Conservation (phyloP, 2,888 invertebrate species). For the Altica lythri region DNA sequence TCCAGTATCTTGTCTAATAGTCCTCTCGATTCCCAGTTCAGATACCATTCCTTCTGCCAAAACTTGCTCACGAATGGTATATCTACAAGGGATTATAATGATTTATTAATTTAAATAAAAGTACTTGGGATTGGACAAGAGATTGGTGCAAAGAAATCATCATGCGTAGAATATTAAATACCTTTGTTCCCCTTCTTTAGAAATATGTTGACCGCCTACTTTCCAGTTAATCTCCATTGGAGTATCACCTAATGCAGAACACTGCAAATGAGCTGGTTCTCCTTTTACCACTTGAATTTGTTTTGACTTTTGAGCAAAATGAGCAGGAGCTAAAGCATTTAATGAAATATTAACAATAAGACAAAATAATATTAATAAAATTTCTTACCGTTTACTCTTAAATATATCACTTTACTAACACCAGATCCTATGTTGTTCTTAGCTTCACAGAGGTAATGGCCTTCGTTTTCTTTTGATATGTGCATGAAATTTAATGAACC, state of each 20-base stretch:
- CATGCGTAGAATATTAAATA: slow-evolving; percentile 1
- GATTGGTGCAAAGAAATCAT: too few species aligned
- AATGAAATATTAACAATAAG: neutral
- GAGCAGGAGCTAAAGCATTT: slow-evolving; percentile 71
- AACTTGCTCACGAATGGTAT: slow-evolving; percentile 76
- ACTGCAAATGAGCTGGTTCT: slow-evolving; percentile 82
- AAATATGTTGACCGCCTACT: slow-evolving; percentile 73
- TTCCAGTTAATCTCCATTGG: slow-evolving; percentile 87
- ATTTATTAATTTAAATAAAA: slow-evolving; percentile 1
- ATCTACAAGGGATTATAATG: slow-evolving; percentile 57
- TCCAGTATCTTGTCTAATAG: slow-evolving; percentile 87
- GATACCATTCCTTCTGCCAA: slow-evolving; percentile 83
- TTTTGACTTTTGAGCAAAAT: slow-evolving; percentile 81
- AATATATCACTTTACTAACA: slow-evolving; percentile 87
- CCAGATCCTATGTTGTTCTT: slow-evolving; percentile 90
- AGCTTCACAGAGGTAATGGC: slow-evolving; percentile 91
- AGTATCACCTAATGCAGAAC: slow-evolving; percentile 85
- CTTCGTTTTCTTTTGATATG: slow-evolving; percentile 85
- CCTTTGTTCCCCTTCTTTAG: slow-evolving; percentile 70
- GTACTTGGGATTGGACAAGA: too few species aligned
- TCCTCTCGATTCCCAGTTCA: slow-evolving; percentile 81
- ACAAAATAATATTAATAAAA: neutral
- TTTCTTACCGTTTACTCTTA: slow-evolving; percentile 83
- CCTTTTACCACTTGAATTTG: slow-evolving; percentile 83
- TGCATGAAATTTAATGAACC: slow-evolving; percentile 83